Percentiles rank a stretch among this genome's conserved stretches.
These are phyloP conservation scores for Pterobdella sp. DNA, from an alignment of 2,888 invertebrate genomes.

Conservation along the genomic window DNA sequence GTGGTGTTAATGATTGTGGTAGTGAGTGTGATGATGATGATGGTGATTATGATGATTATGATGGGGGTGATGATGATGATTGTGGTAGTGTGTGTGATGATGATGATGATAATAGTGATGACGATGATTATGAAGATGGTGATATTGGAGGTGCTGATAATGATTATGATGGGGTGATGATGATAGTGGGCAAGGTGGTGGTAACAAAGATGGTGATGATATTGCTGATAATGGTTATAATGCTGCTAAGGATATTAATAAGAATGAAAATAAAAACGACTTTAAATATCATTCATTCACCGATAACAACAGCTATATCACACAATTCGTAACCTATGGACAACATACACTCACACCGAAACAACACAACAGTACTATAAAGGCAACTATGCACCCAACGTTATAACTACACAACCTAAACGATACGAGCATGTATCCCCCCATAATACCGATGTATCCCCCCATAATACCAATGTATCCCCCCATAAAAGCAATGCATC, in stretches of 20 bases:
- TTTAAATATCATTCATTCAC: too few relatives aligned
- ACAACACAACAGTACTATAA: too few relatives aligned
- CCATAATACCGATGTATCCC: too few relatives aligned
- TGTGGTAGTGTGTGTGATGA: neutral
- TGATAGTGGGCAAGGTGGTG: neutral
- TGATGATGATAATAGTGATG: constrained; percentile 5
- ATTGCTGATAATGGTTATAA: neutral
- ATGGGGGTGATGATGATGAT: neutral
- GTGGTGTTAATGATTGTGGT: neutral
- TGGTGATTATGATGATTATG: neutral
- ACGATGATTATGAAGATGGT: neutral
- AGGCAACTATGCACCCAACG: too few relatives aligned
- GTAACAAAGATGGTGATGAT: neutral
- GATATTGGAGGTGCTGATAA: neutral
- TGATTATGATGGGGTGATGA: neutral
- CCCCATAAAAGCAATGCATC: too few relatives aligned
- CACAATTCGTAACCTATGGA: too few relatives aligned
- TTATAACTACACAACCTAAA: too few relatives aligned
- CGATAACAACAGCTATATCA: too few relatives aligned
- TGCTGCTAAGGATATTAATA: neutral
- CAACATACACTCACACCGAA: too few relatives aligned
- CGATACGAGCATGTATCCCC: too few relatives aligned
- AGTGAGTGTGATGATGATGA: neutral
- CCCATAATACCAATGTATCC: too few relatives aligned
- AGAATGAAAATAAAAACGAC: too few relatives aligned